phyloP scores from a whole-genome alignment of 2,113 vertebrate species.

The Nanorana parkeri region DNA sequence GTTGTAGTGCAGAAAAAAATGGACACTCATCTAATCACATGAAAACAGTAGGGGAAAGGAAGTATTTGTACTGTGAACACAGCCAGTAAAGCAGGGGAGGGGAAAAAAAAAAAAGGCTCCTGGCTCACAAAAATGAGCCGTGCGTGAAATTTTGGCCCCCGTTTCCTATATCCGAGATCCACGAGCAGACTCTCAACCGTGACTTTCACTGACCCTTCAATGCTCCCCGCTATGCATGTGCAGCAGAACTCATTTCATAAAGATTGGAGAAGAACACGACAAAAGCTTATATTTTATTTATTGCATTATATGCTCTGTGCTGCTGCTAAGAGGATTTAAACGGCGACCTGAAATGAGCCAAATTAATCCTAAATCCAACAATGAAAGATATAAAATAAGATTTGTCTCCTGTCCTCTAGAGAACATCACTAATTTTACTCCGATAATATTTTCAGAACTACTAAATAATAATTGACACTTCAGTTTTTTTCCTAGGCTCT shows the following conservation, averaged over 20 bases:
- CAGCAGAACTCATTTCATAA: conserved; percentile 37
- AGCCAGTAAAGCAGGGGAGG: conserved; percentile 6
- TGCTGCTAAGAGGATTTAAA: conserved; percentile 49
- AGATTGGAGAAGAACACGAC: conserved; percentile 38
- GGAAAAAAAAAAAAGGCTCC: conserved; percentile 22
- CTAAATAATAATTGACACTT: too few species aligned
- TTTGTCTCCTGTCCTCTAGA: conserved; percentile 15
- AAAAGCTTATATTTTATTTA: conserved; percentile 49
- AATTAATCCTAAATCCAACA: conserved; percentile 34
- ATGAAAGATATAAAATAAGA: conserved; percentile 12
- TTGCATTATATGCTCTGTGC: conserved; percentile 47
- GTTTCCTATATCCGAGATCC: conserved; percentile 28
- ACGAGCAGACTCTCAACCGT: conserved; percentile 24
- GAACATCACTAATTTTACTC: conserved; percentile 9
- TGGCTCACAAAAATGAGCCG: conserved; percentile 31
- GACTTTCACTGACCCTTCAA: conserved; percentile 56
- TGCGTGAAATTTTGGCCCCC: conserved; percentile 32
- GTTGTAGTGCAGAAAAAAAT: background rate
- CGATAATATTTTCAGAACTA: too few species aligned
- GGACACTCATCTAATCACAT: conserved; percentile 14
- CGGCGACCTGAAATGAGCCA: conserved; percentile 33
- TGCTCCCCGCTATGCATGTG: conserved; percentile 44
- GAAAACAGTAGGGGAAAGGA: conserved; percentile 18
- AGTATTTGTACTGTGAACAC: background rate
- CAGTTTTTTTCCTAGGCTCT: too few species aligned